phyloP scores from a whole-genome alignment of 2,797 vertebrate species.

The Parotocinclus haroldoi region DNA sequence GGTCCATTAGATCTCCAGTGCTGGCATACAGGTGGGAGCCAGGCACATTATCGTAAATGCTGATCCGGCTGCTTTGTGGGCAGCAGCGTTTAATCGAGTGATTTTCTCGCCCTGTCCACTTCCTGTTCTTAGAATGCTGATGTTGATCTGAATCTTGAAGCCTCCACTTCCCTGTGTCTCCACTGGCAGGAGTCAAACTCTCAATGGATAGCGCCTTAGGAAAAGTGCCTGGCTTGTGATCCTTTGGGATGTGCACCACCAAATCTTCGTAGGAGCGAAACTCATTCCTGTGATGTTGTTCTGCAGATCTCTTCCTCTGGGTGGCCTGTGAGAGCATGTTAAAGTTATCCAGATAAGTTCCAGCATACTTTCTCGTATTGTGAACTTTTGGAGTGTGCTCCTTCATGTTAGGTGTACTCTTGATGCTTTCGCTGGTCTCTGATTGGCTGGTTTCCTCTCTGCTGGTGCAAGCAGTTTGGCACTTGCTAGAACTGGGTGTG shows the following conservation, averaged over 20 bases:
- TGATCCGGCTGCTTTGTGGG: constrained; percentile 87
- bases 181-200: constrained; percentile 80
- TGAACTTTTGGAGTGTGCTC: constrained; percentile 68
- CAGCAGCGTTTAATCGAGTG: constrained; percentile 74
- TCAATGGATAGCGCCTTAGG: constrained; percentile 97
- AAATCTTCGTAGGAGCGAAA: constrained; percentile 92
- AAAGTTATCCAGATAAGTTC: constrained; percentile 90
- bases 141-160: constrained; percentile 52
- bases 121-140: constrained; percentile 39
- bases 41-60: constrained; percentile 95
- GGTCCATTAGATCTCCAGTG: constrained; percentile 90
- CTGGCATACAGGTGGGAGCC: constrained; percentile 93
- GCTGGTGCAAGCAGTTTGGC: constrained; percentile 56
- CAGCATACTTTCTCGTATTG: constrained; percentile 66
- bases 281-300: constrained; percentile 78
- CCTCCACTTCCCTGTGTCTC: constrained; percentile 37
- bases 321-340: constrained; percentile 67
- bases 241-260: constrained; percentile 92
- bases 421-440: constrained; percentile 65
- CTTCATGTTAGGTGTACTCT: constrained; percentile 76
- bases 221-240: constrained; percentile 97
- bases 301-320: constrained; percentile 48
- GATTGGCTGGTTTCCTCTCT: constrained; percentile 81
- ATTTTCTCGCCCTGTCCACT: constrained; percentile 63
- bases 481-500: constrained; percentile 21